Evolutionary conservation across 1,140 invertebrate species (phyloP), one percentile per base, ranked within the genome.

Genomic region (Dendroctonus valens): DNA sequence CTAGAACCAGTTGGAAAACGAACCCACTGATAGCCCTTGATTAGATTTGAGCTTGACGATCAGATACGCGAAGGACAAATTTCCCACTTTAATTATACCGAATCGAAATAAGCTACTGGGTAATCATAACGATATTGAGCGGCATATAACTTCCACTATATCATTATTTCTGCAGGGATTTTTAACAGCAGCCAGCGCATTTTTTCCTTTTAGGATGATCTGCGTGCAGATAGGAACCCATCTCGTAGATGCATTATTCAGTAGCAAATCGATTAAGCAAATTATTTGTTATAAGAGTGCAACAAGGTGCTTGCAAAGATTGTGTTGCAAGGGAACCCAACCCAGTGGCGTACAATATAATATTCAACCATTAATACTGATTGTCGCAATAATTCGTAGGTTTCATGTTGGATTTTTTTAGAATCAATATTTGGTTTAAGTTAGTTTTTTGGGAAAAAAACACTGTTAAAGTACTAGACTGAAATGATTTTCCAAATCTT

Each of bases 211-310:
- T 59, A 59, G 52, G 41, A 41, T 51, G 65, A 67, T 67, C 50
- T 60, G 49, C 58, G 57, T 60, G 65, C 58, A 54, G 65, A 67
- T 67, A 67, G 37, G 51, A 38, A 52, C 41, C 44, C 52, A 59
- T 67, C 46, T 50, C 37, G 40, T 12, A 67, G 65, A 67, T 67
- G 65, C 58, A 67, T 67, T 67, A 67, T 67, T 67, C 65, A 67
- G 65, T 67, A 67, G 65, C 65, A 67, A 67, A 67, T 67, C 65
- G 65, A 67, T 67, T 67, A 67, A 67, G 65, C 58, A 67, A 67
- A 67, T 67, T 67, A 67, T 67, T 67, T 67, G 65, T 67, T 67
- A 67, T 67, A 67, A 67, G 58, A 59, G 57, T 67, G 65, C 65
- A 60, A 53, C 60, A 51, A 63, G 51, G 50, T 63, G 51, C 60